These are phyloP conservation scores for Paracanthobrama guichenoti DNA, from an alignment of 2,113 vertebrate species.

Conservation along the genomic window DNA sequence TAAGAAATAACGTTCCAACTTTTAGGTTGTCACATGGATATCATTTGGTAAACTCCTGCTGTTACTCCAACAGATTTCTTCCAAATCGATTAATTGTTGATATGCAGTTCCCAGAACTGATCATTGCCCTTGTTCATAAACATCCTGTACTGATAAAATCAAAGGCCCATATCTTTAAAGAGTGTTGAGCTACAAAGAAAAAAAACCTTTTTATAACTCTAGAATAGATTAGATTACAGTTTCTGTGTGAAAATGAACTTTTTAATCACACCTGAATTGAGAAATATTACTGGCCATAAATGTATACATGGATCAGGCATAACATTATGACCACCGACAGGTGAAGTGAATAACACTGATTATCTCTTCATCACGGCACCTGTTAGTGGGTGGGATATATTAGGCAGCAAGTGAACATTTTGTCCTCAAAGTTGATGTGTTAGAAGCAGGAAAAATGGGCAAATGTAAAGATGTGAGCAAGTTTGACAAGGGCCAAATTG, in stretches of 20 bases:
- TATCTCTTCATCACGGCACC: too few relatives aligned
- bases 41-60: not conserved
- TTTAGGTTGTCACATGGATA: not conserved
- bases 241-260: constrained; percentile 1
- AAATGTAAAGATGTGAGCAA: too few relatives aligned
- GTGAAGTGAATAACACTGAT: too few relatives aligned
- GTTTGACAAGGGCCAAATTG: too few relatives aligned
- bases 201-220: not conserved
- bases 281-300: not conserved
- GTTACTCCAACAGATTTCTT: not conserved
- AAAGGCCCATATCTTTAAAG: not conserved
- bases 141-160: constrained; percentile 1
- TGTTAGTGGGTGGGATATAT: too few relatives aligned
- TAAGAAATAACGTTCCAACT: constrained; percentile 60
- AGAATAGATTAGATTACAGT: not conserved
- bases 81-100: not conserved
- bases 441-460: too few relatives aligned
- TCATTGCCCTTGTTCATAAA: not conserved
- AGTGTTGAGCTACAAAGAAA: not conserved
- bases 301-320: not conserved
- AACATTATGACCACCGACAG: too few relatives aligned
- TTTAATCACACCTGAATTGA: not conserved
- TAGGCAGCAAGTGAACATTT: too few relatives aligned
- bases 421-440: too few relatives aligned
- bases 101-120: not conserved